phyloP scores from a whole-genome alignment of 2,888 invertebrate species.

The Seira sanloemensis region DNA sequence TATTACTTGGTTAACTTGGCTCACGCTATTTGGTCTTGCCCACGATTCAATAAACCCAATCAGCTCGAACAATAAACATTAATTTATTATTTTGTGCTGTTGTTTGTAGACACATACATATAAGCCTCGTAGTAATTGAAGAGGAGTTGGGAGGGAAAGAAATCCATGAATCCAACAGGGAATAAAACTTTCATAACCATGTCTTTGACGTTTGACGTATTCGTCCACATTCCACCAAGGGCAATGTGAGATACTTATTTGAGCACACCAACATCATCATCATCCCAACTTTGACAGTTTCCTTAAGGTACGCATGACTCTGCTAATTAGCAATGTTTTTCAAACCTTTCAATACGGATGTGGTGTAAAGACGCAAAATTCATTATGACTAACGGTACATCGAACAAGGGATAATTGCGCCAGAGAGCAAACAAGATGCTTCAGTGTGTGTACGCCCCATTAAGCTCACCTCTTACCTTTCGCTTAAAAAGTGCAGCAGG shows the following conservation, averaged over 20 bases:
- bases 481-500: background rate
- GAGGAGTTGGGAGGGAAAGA: background rate
- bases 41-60: slow-evolving; percentile 13
- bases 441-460: slow-evolving; percentile 9
- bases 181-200: background rate
- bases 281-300: background rate
- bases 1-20: slow-evolving; percentile 2
- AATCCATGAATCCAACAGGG: too few relatives aligned
- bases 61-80: slow-evolving; percentile 6
- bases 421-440: background rate
- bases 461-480: background rate
- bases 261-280: background rate
- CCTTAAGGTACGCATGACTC: background rate
- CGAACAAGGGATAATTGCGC: slow-evolving; percentile 3
- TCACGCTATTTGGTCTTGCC: background rate
- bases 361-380: background rate
- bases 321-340: background rate
- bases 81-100: slow-evolving; percentile 9
- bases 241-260: background rate
- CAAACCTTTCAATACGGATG: background rate
- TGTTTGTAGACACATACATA: background rate
- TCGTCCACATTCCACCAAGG: slow-evolving; percentile 13
- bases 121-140: background rate
- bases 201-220: background rate
- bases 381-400: background rate